A percentile compares a stretch with the other conserved stretches of the same genome.
Conservation (phyloP, 2,888 invertebrate genomes). For the Matsumyia berberina region DNA sequence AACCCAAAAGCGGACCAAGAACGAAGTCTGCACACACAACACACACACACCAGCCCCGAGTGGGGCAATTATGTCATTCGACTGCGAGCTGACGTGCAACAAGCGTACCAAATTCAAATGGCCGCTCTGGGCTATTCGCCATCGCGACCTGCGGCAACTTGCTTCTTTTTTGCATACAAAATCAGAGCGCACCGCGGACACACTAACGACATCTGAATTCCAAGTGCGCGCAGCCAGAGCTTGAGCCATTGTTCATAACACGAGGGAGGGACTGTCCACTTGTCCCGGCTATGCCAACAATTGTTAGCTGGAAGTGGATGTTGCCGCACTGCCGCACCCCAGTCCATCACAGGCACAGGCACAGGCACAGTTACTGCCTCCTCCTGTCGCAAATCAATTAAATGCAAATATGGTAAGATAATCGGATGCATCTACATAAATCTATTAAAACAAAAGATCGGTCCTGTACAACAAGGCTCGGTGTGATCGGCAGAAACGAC, state of each 20-base stretch:
- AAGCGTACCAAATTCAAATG: slow-evolving; percentile 78
- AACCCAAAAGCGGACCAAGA: slow-evolving; percentile 72
- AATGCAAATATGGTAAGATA: slow-evolving; percentile 80
- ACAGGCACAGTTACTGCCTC: slow-evolving; percentile 40
- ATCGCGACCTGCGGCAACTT: slow-evolving; percentile 4
- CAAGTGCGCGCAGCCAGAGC: slow-evolving; percentile 47
- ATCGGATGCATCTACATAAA: slow-evolving; percentile 78
- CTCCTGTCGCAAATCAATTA: slow-evolving; percentile 79
- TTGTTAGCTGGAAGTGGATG: slow-evolving; percentile 11
- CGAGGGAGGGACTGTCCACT: slow-evolving; percentile 65
- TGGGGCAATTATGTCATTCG: slow-evolving; percentile 81
- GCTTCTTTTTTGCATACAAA: slow-evolving; percentile 44
- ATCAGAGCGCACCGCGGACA: slow-evolving; percentile 63
- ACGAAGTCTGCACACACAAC: slow-evolving; percentile 20
- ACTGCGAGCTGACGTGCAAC: slow-evolving; percentile 79
- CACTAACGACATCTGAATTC: slow-evolving; percentile 75
- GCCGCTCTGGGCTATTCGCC: slow-evolving; percentile 71
- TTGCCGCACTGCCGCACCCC: slow-evolving; percentile 26
- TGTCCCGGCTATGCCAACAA: slow-evolving; percentile 26
- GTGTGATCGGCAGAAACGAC: slow-evolving; percentile 50
- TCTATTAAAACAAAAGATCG: slow-evolving; percentile 75
- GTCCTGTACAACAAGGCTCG: slow-evolving; percentile 59
- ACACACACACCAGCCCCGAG: slow-evolving; percentile 52
- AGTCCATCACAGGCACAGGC: slow-evolving; percentile 50
- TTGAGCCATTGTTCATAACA: slow-evolving; percentile 54